A percentile compares a stretch with the other conserved stretches of the same genome.
These are phyloP conservation scores for Eremobia ochroleuca DNA, from an alignment of 2,888 invertebrate genomes.

Conservation along the genomic window DNA sequence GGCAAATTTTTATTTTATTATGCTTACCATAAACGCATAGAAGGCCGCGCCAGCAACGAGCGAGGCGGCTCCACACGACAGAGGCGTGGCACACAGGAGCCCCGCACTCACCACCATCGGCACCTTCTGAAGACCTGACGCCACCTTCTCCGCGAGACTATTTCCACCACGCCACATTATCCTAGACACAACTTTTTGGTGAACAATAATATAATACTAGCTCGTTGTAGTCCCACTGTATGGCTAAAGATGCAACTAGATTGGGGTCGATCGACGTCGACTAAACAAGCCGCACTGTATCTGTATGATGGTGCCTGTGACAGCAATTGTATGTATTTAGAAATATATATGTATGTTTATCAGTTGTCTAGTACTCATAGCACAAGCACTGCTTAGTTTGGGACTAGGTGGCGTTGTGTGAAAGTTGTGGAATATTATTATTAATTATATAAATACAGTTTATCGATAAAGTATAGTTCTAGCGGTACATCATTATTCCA, in stretches of 20 bases:
- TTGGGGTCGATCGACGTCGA: neutral
- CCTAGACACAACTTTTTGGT: conserved; percentile 66
- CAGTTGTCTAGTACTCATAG: no score
- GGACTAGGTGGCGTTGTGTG: no score
- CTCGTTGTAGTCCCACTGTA: neutral
- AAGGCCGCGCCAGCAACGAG: conserved; percentile 92
- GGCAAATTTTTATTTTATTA: neutral
- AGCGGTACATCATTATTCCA: neutral
- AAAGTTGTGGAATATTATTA: no score
- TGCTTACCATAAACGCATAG: conserved; percentile 93
- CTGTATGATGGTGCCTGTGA: neutral
- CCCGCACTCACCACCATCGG: conserved; percentile 93
- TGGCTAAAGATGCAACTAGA: neutral
- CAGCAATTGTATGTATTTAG: no score
- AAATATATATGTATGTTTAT: no score
- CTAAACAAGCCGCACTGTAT: neutral
- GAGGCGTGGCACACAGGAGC: conserved; percentile 92
- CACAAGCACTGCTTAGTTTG: no score
- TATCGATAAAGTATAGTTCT: neutral
- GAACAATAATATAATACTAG: neutral
- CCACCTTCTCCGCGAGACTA: conserved; percentile 92
- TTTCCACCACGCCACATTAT: conserved; percentile 85
- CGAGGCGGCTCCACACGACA: conserved; percentile 94
- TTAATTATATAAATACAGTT: neutral
- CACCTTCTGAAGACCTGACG: conserved; percentile 92